Conservation (phyloP, 2,113 vertebrate genomes). For the Lota lota region DNA sequence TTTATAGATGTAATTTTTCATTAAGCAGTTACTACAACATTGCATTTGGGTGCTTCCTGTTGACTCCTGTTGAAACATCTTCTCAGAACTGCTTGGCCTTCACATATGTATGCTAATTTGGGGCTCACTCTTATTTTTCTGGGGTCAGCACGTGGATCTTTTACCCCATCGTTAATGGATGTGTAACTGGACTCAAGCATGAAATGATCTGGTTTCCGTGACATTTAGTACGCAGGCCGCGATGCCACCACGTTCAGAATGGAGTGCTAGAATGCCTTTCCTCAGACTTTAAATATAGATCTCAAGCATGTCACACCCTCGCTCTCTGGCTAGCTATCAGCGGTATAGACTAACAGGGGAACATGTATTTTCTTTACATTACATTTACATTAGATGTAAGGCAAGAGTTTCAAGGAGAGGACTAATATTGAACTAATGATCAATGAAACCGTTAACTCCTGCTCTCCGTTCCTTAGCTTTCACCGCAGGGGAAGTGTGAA, state of each 20-base stretch:
- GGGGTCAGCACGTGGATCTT: constrained; percentile 56
- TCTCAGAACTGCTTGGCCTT: constrained; percentile 51
- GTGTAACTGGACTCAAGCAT: constrained; percentile 61
- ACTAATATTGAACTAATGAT: too few species aligned
- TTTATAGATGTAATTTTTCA: not conserved
- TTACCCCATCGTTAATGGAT: constrained; percentile 62
- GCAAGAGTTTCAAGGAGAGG: too few species aligned
- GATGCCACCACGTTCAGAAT: constrained; percentile 45
- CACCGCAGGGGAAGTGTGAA: constrained; percentile 46
- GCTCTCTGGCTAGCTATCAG: not conserved
- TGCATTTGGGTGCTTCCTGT: constrained; percentile 6
- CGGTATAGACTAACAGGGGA: not conserved
- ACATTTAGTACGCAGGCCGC: constrained; percentile 58
- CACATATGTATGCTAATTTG: constrained; percentile 60
- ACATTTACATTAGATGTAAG: too few species aligned
- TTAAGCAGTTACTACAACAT: not conserved
- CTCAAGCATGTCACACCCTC: constrained; percentile 28
- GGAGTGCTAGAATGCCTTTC: constrained; percentile 41
- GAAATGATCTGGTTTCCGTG: constrained; percentile 64
- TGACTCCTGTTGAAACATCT: constrained; percentile 48
- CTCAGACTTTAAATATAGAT: constrained; percentile 67
- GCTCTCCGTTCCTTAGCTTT: constrained; percentile 14
- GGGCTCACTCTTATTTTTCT: constrained; percentile 33
- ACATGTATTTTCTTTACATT: too few species aligned
- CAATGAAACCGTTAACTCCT: not conserved